These are phyloP conservation scores for Ammospiza nelsoni DNA, from an alignment of 2,113 vertebrate species.

Conservation along the genomic window DNA sequence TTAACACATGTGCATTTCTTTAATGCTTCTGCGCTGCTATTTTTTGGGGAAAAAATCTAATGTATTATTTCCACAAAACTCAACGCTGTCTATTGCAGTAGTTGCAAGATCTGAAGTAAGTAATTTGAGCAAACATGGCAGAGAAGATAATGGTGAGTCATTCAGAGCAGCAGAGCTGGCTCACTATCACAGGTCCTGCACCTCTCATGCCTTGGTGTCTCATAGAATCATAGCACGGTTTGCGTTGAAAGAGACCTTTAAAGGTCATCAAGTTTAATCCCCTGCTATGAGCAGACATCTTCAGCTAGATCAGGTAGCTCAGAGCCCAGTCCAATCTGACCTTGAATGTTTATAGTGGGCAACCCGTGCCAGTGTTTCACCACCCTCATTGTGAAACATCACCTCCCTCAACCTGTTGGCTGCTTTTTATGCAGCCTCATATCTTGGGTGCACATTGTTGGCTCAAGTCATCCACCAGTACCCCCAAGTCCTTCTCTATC, in stretches of 20 bases:
- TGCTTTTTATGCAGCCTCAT: neutral
- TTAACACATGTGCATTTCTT: neutral
- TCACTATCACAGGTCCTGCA: neutral
- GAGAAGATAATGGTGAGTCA: neutral
- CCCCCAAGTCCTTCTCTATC: neutral
- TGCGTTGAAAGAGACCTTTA: neutral
- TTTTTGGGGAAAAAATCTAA: neutral
- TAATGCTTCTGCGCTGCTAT: neutral
- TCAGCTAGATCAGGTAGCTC: neutral
- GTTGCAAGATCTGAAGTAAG: neutral
- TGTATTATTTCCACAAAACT: neutral
- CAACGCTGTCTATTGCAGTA: neutral
- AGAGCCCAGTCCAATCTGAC: neutral
- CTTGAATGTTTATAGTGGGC: no score
- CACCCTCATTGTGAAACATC: neutral
- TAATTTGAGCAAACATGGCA: neutral
- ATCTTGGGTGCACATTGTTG: neutral
- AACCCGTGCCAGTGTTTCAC: neutral
- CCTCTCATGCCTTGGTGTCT: neutral
- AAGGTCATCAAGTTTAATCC: neutral
- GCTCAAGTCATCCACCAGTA: neutral
- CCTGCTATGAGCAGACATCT: neutral
- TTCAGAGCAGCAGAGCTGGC: neutral
- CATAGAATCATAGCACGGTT: neutral
- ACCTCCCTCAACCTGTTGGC: neutral